Percentiles rank a stretch among this genome's conserved stretches.
These are phyloP conservation scores for Eleutherodactylus coqui DNA, from an alignment of 2,797 vertebrate species.

Conservation along the genomic window DNA sequence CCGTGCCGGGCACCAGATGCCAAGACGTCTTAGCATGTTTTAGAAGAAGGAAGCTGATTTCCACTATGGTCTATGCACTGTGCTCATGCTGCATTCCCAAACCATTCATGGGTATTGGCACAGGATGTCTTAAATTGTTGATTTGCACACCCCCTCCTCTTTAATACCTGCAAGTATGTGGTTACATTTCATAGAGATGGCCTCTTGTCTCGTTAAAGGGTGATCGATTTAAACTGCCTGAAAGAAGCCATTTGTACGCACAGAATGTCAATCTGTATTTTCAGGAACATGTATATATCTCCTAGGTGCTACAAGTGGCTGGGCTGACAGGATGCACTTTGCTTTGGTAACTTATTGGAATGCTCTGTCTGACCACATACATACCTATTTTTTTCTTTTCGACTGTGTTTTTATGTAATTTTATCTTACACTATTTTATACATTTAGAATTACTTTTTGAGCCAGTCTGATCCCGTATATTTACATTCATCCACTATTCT, in stretches of 20 bases:
- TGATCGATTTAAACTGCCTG: background rate
- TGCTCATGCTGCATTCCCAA: background rate
- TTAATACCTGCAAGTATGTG: conserved; percentile 37
- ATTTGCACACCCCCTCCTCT: conserved; percentile 12
- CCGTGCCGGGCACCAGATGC: background rate
- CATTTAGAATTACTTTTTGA: background rate
- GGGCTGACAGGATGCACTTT: conserved; percentile 11
- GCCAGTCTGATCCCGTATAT: background rate
- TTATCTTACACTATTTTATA: background rate
- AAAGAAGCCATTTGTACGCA: conserved; percentile 37
- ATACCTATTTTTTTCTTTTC: background rate
- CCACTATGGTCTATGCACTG: background rate
- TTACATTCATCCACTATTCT: background rate
- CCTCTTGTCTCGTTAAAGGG: background rate
- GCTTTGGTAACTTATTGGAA: background rate
- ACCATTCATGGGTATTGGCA: background rate
- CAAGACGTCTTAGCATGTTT: background rate
- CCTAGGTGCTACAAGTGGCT: conserved; percentile 14
- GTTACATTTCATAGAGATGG: background rate
- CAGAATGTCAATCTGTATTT: conserved; percentile 34
- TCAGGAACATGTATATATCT: conserved; percentile 52
- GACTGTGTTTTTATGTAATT: background rate
- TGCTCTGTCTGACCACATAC: conserved; percentile 11
- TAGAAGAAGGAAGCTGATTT: background rate
- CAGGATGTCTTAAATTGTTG: conserved; percentile 1